Base-by-base conservation (phyloP, 2,888 invertebrate species). In the Pseudoips prasinana region DNA sequence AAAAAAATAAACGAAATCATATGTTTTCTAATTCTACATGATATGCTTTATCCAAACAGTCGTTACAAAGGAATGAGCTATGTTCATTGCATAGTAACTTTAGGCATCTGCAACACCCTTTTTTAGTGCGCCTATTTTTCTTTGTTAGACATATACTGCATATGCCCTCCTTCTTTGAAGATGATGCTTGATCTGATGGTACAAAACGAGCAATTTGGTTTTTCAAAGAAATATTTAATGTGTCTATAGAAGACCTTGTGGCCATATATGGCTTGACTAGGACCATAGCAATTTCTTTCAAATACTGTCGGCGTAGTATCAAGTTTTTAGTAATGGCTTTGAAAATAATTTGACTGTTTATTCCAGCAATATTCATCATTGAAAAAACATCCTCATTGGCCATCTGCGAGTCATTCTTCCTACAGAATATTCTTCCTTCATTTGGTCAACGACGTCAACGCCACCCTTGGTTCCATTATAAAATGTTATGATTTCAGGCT, bases 401-500 rank as follows among this genome's bases (percentile, higher is more conserved):
- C 33, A 33, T 23, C 27, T 33, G 17, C 27, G 18, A n/a, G 25
- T 25, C 10, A 32, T 32, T 10, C 47, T 49, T 7, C 20, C 3
- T 29, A 48, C 54, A 34, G 56, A 53, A 51, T 64, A 66, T 30
- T 47, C 37, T 36, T 53, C 46, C 37, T 56, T 58, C 34, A 61
- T 46, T 55, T 59, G 52, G 31, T 65, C 62, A 9, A 64, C 57
- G 5, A 54, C 47, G 38, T 65, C 64, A 24, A 65, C 59, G 18
- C 62, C 59, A 32, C 39, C 42, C 44, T 66, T 60, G 11, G 55
- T 56, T n/a, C 25, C 9, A 33, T 60, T 58, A 32, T 63, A 62
- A 35, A 27, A 45, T 20, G 14, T 14, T 14, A 14, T 14, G 5
- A 14, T 14, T 14, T 53, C 56, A 8, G 61, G 51, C 36, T 49